phyloP scores from a whole-genome alignment of 1,140 invertebrate genomes.

The Brachionus sp. region DNA sequence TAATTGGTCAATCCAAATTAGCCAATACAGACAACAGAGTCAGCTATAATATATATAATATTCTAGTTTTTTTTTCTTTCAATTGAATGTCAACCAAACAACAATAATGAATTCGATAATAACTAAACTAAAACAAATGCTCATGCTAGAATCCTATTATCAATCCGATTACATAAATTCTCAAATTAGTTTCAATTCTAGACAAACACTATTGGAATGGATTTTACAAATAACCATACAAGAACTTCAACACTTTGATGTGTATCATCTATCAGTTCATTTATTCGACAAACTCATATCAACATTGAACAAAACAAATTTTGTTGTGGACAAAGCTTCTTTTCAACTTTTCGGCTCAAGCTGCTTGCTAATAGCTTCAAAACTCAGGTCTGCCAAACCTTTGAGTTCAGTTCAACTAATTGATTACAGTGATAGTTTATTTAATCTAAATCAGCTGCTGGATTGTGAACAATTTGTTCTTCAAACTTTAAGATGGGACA shows the following conservation, averaged over 20 bases:
- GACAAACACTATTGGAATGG: background rate
- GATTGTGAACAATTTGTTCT: background rate
- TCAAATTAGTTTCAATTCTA: background rate
- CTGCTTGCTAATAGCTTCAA: background rate
- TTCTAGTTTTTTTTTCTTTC: background rate
- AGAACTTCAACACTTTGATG: background rate
- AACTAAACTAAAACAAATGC: background rate
- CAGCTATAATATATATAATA: background rate
- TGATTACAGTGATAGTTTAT: background rate
- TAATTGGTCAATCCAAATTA: background rate
- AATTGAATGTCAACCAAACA: background rate
- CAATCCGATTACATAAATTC: background rate
- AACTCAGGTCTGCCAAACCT: background rate
- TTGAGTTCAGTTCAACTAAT: background rate
- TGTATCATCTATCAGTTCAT: background rate
- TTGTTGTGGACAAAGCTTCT: background rate
- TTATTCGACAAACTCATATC: background rate
- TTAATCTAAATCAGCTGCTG: background rate
- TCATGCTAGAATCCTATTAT: background rate
- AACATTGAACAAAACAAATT: background rate
- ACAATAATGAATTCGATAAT: background rate
- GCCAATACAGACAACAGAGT: background rate
- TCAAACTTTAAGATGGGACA: background rate
- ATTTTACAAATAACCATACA: background rate
- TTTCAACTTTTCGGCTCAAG: background rate